These are phyloP conservation scores for Syndactyla subalaris DNA, from an alignment of 2,797 vertebrate species.

Conservation along the genomic window DNA sequence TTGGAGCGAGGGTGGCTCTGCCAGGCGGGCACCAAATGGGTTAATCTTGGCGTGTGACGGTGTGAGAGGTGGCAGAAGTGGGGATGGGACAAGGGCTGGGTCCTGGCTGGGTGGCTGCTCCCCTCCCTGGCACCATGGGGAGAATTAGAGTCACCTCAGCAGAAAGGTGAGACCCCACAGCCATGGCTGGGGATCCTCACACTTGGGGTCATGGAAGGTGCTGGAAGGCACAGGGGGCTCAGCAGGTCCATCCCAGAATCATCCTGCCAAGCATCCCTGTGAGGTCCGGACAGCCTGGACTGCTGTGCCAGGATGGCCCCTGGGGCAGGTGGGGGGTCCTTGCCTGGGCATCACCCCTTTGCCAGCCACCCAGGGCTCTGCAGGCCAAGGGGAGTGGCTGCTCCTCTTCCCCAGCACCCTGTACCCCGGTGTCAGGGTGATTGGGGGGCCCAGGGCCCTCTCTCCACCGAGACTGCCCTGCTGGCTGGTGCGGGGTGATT, in stretches of 20 bases:
- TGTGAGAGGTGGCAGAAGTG: not conserved
- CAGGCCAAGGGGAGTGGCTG: not conserved
- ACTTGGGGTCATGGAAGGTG: not conserved
- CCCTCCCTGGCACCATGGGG: rapidly evolving
- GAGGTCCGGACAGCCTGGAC: not conserved
- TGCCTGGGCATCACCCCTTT: not conserved
- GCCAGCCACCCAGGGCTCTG: not conserved
- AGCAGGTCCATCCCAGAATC: not conserved
- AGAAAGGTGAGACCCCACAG: not conserved
- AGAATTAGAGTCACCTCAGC: rapidly evolving
- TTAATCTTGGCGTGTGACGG: not conserved
- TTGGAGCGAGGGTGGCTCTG: not conserved
- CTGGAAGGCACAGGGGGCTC: not conserved
- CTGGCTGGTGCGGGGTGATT: not conserved
- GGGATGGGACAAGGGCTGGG: not conserved
- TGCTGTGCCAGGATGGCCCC: not conserved
- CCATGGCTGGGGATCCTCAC: rapidly evolving
- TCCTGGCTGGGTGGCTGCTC: not conserved
- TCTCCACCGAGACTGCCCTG: not conserved
- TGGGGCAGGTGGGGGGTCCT: not conserved
- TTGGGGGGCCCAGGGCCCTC: not conserved
- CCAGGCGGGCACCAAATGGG: rapidly evolving
- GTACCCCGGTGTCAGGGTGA: not conserved
- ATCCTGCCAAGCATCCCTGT: not conserved
- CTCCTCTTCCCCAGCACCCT: not conserved